Conservation (phyloP, 2,113 vertebrate genomes). For the Gymnorhina tibicen region DNA sequence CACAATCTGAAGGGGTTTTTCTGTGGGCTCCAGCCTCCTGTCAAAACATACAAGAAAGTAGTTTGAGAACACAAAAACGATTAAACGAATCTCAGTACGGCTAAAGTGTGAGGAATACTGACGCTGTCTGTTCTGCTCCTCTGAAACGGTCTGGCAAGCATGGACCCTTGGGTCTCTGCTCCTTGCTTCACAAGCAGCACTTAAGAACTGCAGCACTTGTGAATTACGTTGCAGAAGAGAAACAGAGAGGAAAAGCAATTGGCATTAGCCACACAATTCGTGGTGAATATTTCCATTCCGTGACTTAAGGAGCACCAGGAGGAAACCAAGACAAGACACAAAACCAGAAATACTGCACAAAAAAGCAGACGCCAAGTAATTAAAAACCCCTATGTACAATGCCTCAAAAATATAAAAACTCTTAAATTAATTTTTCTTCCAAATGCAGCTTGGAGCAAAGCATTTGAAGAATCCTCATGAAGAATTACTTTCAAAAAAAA, state of each 20-base stretch:
- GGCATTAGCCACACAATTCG: background rate
- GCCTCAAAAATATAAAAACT: background rate
- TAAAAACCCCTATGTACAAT: background rate
- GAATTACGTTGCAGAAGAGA: background rate
- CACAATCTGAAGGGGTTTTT: slow-evolving; percentile 90
- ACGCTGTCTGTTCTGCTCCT: background rate
- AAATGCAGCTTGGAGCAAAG: background rate
- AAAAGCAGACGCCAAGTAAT: background rate
- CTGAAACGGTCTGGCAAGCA: background rate
- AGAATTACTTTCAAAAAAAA: background rate
- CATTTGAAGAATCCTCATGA: background rate
- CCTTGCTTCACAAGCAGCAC: background rate
- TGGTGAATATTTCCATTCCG: background rate
- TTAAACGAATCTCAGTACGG: background rate
- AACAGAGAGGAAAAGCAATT: background rate
- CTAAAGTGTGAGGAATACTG: background rate
- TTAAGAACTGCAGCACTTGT: background rate
- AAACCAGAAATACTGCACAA: background rate
- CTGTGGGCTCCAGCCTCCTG: slow-evolving; percentile 87
- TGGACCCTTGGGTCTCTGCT: background rate
- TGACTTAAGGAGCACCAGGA: background rate
- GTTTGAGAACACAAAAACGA: slow-evolving; percentile 12
- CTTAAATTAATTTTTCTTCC: background rate
- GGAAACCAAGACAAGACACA: background rate
- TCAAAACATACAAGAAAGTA: slow-evolving; percentile 39